Conservation (phyloP, 2,888 invertebrate species). For the Schrankia costaestrigalis region DNA sequence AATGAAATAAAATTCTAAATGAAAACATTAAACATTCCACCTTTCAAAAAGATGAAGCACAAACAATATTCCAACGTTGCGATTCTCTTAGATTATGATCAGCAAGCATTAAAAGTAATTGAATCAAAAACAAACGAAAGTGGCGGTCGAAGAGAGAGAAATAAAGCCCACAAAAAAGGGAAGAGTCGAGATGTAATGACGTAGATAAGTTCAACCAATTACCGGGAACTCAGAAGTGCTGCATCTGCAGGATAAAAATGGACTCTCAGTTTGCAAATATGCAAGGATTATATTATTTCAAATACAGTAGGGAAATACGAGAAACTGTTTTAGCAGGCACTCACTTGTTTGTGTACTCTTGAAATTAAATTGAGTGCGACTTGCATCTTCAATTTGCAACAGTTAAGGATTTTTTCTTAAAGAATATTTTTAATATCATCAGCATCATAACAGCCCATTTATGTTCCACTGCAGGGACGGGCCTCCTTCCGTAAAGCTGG, state of each 20-base stretch:
- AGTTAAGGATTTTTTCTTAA: no score
- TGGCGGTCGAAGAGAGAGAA: constrained; percentile 60
- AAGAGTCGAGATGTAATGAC: constrained; percentile 77
- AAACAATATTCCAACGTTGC: constrained; percentile 42
- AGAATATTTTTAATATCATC: no score
- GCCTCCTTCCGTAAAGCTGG: no score
- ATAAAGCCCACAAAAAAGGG: constrained; percentile 66
- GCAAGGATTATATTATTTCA: constrained; percentile 57
- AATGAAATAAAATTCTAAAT: no score
- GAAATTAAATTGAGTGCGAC: no score
- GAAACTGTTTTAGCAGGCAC: constrained; percentile 39
- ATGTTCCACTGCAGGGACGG: no score
- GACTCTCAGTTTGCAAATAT: constrained; percentile 64
- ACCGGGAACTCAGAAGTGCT: constrained; percentile 69
- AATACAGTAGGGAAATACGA: constrained; percentile 42
- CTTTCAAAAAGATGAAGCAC: constrained; percentile 37
- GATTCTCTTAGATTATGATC: constrained; percentile 48
- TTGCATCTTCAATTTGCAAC: no score
- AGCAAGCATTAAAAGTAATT: constrained; percentile 68
- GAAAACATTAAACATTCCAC: no score
- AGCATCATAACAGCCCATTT: no score
- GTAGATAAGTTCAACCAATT: constrained; percentile 79
- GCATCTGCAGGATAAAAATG: constrained; percentile 74
- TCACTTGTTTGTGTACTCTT: no score
- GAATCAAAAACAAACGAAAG: constrained; percentile 76